Evolutionary conservation across 2,797 vertebrate genomes (phyloP).

Genomic region (Poeciliopsis turneri): DNA sequence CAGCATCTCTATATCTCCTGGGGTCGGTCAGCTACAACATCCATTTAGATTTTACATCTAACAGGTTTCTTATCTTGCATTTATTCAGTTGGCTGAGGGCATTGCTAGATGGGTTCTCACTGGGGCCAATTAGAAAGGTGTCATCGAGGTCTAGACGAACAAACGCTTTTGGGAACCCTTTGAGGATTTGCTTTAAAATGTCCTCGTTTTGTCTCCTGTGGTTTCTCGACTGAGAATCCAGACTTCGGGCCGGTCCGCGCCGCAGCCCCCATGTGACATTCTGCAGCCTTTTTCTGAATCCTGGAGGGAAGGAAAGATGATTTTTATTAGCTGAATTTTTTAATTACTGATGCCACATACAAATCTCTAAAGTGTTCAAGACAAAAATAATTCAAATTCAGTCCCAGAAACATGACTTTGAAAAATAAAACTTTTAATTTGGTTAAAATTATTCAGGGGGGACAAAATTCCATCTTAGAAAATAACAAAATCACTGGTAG

Average conservation of each 20-base stretch:
- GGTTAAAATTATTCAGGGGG: background rate
- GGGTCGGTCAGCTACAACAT: slow-evolving; percentile 29
- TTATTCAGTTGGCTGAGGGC: slow-evolving; percentile 47
- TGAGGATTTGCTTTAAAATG: slow-evolving; percentile 68
- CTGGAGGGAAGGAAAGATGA: slow-evolving; percentile 46
- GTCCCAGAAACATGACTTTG: background rate
- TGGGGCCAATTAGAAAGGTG: slow-evolving; percentile 56
- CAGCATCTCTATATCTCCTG: background rate
- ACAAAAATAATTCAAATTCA: background rate
- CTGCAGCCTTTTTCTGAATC: slow-evolving; percentile 62
- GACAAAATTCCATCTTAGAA: background rate
- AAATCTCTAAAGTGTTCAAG: background rate
- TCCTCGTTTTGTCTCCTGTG: slow-evolving; percentile 46
- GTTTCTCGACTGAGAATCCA: slow-evolving; percentile 29
- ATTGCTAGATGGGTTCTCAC: slow-evolving; percentile 51
- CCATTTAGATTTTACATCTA: slow-evolving; percentile 16
- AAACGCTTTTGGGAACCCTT: slow-evolving; percentile 65
- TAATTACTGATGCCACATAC: background rate
- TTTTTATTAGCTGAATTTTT: slow-evolving; percentile 12
- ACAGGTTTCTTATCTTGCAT: slow-evolving; percentile 40
- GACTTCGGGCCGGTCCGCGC: slow-evolving; percentile 36
- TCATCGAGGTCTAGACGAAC: slow-evolving; percentile 67
- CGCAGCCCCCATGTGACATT: slow-evolving; percentile 20
- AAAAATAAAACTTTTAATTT: background rate
- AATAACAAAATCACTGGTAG: background rate